Base-by-base conservation (phyloP, 2,113 vertebrate genomes). In the Aythya baeri region DNA sequence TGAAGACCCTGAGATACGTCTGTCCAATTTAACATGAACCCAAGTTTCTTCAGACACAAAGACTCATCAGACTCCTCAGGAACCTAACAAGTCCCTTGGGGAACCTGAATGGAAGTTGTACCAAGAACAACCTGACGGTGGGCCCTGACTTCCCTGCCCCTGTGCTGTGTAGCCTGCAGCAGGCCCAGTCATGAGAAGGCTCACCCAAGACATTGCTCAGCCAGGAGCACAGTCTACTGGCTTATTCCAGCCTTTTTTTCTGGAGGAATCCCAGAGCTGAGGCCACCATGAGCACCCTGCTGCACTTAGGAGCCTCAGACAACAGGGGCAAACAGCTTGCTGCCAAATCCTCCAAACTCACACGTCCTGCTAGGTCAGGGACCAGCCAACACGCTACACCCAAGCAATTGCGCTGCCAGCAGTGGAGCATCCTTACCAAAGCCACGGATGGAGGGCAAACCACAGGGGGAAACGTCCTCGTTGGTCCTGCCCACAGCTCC, bases 391-490 rank as follows among this genome's bases (percentile, higher is more conserved):
- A 5, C 0, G 1, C 50, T 34, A 44, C 2, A 2, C 11, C 55
- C 1, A 1, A 74, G 41, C 13, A 79, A 29, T 0, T 3, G 8
- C 32, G 6, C 46, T 41, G 38, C 6, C 36, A n/a, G 31, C 0
- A 5, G 22, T 11, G 58, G 8, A 78, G 27, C 75, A n/a, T 31
- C 75, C 59, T 58, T 41, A 31, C 7, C 54, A 55, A 50, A 70
- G 38, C 50, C n/a, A 22, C 4, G 0, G 72, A 36, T 11, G 41
- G 34, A 57, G 0, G 25, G 43, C 17, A 83, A 88, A 14, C 16
- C 73, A 15, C 1, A 0, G 4, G 13, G 36, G 26, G 21, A 8
- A 13, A 58, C 31, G 15, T 4, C 71, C 34, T 21, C 10, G 3
- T 4, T 7, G 32, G 38, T 4, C 13, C 46, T 50, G 16, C 13